Evolutionary conservation across 2,888 invertebrate genomes (phyloP).

Genomic region (Lasius fuliginosus): DNA sequence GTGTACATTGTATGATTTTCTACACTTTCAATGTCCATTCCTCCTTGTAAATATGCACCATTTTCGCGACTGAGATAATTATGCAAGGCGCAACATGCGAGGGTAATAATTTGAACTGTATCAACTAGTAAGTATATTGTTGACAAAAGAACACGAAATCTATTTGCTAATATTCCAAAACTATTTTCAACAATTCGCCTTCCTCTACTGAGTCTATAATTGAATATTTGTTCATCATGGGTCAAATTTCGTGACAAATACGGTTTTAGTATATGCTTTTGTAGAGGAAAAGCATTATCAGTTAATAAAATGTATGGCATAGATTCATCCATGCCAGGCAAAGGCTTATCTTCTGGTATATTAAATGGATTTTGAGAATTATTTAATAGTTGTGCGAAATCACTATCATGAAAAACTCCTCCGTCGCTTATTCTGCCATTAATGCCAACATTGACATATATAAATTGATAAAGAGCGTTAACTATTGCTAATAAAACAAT

Average conservation of each 20-base stretch:
- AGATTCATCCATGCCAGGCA: neutral
- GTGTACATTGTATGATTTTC: neutral
- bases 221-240: neutral
- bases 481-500: slow-evolving; percentile 23
- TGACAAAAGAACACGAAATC: slow-evolving; percentile 5
- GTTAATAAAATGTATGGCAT: neutral
- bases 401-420: neutral
- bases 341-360: neutral
- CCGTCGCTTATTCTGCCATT: neutral
- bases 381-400: neutral
- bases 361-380: neutral
- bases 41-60: neutral
- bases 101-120: neutral
- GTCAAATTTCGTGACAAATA: neutral
- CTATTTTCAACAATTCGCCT: slow-evolving; percentile 42
- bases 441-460: neutral
- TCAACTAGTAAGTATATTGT: neutral
- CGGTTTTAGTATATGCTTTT: slow-evolving; percentile 1
- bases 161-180: slow-evolving; percentile 10
- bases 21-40: neutral
- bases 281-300: neutral
- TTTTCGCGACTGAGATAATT: neutral
- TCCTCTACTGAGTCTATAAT: neutral
- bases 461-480: neutral
- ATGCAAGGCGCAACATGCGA: neutral